Conservation (phyloP, 2,797 vertebrate species). For the Picus viridis region DNA sequence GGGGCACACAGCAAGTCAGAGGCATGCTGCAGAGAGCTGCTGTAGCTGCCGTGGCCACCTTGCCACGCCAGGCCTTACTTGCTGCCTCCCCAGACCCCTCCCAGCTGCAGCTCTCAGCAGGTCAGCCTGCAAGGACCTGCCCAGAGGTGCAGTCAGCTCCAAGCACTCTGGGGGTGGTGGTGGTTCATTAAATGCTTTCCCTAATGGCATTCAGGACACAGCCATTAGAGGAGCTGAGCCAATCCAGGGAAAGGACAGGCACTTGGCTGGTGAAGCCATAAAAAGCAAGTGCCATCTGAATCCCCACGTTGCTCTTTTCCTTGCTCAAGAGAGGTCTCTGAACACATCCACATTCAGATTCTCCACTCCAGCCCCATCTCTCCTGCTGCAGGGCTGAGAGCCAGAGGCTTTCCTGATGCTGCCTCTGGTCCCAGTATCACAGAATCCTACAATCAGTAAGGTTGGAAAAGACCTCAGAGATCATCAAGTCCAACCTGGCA, state of each 20-base stretch:
- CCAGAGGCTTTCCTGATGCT: background rate
- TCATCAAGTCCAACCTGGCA: too few relatives aligned
- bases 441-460: too few relatives aligned
- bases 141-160: background rate
- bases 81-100: background rate
- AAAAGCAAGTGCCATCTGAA: slow-evolving; percentile 12
- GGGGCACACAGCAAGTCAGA: background rate
- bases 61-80: accelerated
- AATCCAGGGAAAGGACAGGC: background rate
- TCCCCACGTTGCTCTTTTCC: background rate
- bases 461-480: too few relatives aligned
- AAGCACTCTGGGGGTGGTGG: background rate
- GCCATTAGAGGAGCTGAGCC: background rate
- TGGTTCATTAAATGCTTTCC: slow-evolving; percentile 14
- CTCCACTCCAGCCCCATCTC: accelerated
- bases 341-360: background rate
- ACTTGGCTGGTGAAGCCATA: background rate
- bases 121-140: background rate
- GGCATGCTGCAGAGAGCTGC: background rate
- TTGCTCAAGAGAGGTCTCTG: background rate
- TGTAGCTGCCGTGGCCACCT: background rate
- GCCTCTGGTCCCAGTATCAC: background rate
- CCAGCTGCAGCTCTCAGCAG: background rate
- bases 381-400: background rate
- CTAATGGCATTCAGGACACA: background rate